Evolutionary conservation across 2,113 vertebrate genomes (phyloP).

Genomic region (Irena cyanogastra): DNA sequence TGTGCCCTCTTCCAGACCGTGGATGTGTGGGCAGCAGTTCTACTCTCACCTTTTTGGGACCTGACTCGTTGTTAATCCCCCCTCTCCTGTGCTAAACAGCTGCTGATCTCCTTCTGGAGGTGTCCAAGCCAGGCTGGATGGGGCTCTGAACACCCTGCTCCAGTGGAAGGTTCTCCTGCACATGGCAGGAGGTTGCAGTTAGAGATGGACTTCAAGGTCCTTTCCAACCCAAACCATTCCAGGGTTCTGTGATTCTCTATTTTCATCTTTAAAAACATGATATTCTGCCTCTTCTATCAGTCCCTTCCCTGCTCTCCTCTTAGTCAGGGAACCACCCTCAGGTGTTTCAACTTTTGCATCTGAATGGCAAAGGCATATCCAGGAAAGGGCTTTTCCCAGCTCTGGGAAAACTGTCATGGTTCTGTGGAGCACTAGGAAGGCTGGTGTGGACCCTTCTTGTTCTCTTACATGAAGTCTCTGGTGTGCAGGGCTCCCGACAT

Average conservation of each 20-base stretch:
- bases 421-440: neutral
- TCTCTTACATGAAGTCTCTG: neutral
- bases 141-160: neutral
- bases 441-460: neutral
- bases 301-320: neutral
- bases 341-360: neutral
- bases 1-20: accelerated
- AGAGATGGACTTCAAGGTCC: neutral
- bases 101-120: neutral
- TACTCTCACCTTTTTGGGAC: neutral
- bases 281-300: neutral
- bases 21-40: neutral
- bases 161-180: neutral
- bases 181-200: neutral
- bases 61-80: neutral
- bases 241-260: neutral
- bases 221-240: neutral
- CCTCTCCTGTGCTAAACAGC: neutral
- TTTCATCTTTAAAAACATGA: neutral
- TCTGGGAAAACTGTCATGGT: neutral
- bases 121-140: neutral
- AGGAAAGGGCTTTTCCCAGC: neutral
- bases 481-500: neutral
- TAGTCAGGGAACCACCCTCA: neutral
- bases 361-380: neutral